Conservation (phyloP, 2,797 vertebrate genomes). For the Leptodactylus fallax region DNA sequence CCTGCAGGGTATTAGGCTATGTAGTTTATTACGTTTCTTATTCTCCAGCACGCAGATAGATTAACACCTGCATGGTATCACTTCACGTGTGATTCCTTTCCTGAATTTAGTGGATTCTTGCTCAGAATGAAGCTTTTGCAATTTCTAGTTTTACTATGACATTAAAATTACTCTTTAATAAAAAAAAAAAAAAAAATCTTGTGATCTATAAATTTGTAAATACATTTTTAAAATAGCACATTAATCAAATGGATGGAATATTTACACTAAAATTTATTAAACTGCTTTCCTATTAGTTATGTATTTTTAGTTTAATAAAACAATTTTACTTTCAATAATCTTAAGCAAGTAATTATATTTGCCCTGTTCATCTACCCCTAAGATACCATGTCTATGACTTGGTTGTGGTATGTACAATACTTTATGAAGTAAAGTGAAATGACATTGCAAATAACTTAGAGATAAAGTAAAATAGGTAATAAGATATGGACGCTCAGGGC, state of each 20-base stretch:
- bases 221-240: no score
- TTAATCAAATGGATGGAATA: not conserved
- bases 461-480: not conserved
- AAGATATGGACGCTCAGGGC: not conserved
- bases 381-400: not conserved
- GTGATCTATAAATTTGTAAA: no score
- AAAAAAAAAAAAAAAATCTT: not conserved
- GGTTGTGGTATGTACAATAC: not conserved
- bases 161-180: not conserved
- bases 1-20: constrained; percentile 10
- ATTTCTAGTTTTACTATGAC: not conserved
- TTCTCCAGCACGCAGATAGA: not conserved
- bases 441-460: no score
- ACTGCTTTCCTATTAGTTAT: not conserved
- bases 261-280: not conserved
- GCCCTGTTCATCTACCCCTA: not conserved
- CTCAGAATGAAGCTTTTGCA: not conserved
- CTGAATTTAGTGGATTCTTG: not conserved
- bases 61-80: constrained; percentile 11
- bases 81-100: not conserved
- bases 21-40: not conserved
- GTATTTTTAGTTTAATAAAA: not conserved
- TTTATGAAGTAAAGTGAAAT: no score
- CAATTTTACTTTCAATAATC: not conserved
- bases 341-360: not conserved